Percentiles rank a stretch among this genome's conserved stretches.
Conservation (phyloP, 2,797 vertebrate genomes). For the Microctenopoma stevenorrisi region DNA sequence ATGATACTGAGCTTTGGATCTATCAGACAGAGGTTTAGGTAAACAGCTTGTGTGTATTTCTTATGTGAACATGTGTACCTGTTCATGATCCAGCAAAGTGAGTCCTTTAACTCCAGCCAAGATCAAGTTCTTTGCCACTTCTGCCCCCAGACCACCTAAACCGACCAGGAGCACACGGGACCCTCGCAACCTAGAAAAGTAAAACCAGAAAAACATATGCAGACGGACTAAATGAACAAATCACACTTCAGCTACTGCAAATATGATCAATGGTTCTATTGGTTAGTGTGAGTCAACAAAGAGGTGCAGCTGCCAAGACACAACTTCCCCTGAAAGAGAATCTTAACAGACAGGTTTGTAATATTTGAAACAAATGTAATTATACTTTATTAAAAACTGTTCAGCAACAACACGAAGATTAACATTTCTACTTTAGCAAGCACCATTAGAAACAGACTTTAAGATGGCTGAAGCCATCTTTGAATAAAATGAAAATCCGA, state of each 20-base stretch:
- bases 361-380: background rate
- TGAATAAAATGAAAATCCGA: too few relatives aligned
- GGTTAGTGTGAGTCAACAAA: too few relatives aligned
- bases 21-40: too few relatives aligned
- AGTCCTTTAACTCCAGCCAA: constrained; percentile 92
- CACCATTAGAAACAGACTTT: too few relatives aligned
- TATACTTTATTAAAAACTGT: too few relatives aligned
- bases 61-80: constrained; percentile 76
- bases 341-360: background rate
- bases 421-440: too few relatives aligned
- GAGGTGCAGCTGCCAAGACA: too few relatives aligned
- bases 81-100: constrained; percentile 90
- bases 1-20: too few relatives aligned
- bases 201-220: background rate
- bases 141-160: constrained; percentile 88
- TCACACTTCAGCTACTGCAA: background rate
- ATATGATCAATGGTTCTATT: background rate
- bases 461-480: too few relatives aligned
- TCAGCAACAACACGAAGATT: too few relatives aligned
- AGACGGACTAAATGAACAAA: background rate
- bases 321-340: too few relatives aligned
- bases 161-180: constrained; percentile 91
- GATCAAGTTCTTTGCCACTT: constrained; percentile 95
- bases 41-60: too few relatives aligned
- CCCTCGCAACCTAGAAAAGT: constrained; percentile 85